Evolutionary conservation across 2,113 vertebrate species (phyloP), one percentile per base, ranked within the genome.

Genomic region (Rhegmatorhina hoffmannsi): DNA sequence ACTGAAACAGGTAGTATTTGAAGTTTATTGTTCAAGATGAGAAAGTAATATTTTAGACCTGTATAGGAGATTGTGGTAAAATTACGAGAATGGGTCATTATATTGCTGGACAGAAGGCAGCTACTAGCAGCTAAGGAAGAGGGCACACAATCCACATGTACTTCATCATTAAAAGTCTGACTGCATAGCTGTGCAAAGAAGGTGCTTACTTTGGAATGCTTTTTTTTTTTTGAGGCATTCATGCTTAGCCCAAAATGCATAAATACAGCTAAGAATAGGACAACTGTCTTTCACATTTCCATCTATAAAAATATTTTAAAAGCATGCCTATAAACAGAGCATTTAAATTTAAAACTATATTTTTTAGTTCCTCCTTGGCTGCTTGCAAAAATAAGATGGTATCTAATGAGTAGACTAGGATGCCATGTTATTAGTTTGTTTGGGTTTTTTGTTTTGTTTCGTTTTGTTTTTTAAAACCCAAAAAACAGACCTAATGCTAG

Each of bases 201-300:
- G 11, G 4, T 1, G 0, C 2, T 75, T 4, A 1, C 11, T 46
- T 74, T 49, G 40, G 19, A 87, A 80, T 60, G 33, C 7, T 53
- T 55, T 10, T 21, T n/a, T 21, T n/a, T 64, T 50, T 69, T 40
- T 74, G 36, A 92, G 53, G 16, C 38, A 47, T 58, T 89, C 4
- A 13, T 31, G 4, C 1, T 73, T 74, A 36, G 5, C 11, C 40
- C 11, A 52, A 78, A 82, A n/a, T n/a, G 38, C 8, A 62, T 47
- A 47, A 83, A 69, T 23, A 56, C 8, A 55, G 20, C 13, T 40
- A 67, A 53, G 31, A 74, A 36, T 13, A 53, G 3, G 38, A 38
- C 19, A 43, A 23, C 10, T 68, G 19, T 31, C 20, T 74, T 78
- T 66, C 66, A 6, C 4, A 62, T 50, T 52, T 63, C 49, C 31